phyloP scores from a whole-genome alignment of 2,113 vertebrate species.

The Phainopepla nitens region DNA sequence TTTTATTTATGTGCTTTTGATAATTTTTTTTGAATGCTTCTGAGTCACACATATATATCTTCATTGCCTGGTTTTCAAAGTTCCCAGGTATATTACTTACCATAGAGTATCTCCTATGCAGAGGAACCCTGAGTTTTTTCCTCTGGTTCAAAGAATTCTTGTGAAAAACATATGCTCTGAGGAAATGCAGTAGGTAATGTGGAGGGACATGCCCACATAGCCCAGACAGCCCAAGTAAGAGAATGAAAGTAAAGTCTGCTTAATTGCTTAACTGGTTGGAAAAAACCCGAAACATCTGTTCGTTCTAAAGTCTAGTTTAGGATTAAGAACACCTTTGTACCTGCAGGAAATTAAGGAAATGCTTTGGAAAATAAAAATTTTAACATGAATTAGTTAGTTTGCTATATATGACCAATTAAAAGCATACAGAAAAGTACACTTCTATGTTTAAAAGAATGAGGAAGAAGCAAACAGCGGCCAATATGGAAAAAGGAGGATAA shows the following conservation, averaged over 20 bases:
- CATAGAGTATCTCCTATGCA: neutral
- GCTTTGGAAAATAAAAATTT: neutral
- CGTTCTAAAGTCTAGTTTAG: neutral
- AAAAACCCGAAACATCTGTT: neutral
- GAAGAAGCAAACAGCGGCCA: neutral
- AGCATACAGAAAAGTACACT: neutral
- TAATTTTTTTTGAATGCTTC: slow-evolving; percentile 61
- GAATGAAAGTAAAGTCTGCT: neutral
- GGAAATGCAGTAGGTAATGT: neutral
- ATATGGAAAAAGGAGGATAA: neutral
- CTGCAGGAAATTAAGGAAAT: neutral
- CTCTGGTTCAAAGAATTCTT: neutral
- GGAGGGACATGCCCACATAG: neutral
- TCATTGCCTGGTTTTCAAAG: slow-evolving; percentile 3
- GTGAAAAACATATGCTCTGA: neutral
- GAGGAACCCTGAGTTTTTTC: neutral
- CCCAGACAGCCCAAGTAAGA: neutral
- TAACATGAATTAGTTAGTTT: neutral
- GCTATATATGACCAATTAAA: neutral
- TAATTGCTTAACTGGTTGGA: neutral
- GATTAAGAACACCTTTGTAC: neutral
- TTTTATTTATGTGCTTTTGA: slow-evolving; percentile 56
- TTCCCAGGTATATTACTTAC: neutral
- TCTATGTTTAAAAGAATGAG: neutral
- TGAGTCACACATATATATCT: slow-evolving; percentile 6